Conservation (phyloP, 2,888 invertebrate species). For the Drosophila picticornis region DNA sequence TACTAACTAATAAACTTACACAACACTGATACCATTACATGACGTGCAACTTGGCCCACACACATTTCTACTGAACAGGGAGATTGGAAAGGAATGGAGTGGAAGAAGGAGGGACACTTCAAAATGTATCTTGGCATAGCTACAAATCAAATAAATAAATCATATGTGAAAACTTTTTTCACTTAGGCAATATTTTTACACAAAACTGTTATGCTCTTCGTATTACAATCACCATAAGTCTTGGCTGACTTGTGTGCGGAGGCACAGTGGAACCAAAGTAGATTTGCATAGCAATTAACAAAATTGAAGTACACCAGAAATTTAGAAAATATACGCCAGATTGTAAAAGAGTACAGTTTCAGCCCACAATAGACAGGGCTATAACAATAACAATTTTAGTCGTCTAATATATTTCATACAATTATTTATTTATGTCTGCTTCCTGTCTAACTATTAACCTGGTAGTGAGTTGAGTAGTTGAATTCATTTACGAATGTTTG, state of each 20-base stretch:
- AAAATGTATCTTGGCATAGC: slow-evolving; percentile 29
- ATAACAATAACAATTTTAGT: not conserved
- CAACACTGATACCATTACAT: slow-evolving; percentile 48
- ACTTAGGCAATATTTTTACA: slow-evolving; percentile 74
- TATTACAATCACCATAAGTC: slow-evolving; percentile 69
- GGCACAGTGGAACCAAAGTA: slow-evolving; percentile 24
- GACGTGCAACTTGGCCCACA: slow-evolving; percentile 28
- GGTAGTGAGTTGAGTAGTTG: not conserved
- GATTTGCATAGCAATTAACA: not conserved
- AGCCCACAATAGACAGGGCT: not conserved
- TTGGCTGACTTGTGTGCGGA: slow-evolving; percentile 24
- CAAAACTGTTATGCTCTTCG: slow-evolving; percentile 56
- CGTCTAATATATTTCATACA: not conserved
- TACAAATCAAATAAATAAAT: slow-evolving; percentile 75
- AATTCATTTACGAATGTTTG: not conserved
- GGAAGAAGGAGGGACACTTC: not conserved
- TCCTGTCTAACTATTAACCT: not conserved
- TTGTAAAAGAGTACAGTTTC: not conserved
- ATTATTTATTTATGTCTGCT: not conserved
- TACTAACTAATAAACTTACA: slow-evolving; percentile 69
- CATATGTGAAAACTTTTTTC: slow-evolving; percentile 76
- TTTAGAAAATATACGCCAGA: not conserved
- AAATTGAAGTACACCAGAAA: not conserved
- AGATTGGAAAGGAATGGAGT: not conserved
- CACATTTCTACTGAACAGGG: not conserved